Evolutionary conservation across 2,888 invertebrate species (phyloP).

Genomic region (Pseudanteris insignis): DNA sequence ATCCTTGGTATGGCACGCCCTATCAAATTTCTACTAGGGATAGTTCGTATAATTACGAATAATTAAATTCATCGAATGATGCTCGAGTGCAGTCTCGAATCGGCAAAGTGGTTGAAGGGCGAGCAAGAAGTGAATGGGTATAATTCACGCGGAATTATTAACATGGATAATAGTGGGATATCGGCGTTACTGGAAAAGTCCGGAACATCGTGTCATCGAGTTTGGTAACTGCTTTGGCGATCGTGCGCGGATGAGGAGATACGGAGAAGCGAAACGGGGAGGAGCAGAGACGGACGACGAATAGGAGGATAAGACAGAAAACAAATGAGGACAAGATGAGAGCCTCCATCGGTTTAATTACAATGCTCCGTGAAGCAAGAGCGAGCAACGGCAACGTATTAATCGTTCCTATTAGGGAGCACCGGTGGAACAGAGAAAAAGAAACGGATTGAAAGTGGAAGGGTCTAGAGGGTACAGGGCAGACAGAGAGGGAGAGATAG

Average conservation of each 20-base stretch:
- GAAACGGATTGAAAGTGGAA: background rate
- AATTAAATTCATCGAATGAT: no score
- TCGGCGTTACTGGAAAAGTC: conserved; percentile 21
- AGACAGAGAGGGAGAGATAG: no score
- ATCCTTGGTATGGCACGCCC: no score
- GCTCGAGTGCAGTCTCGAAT: background rate
- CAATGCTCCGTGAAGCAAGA: conserved; percentile 49
- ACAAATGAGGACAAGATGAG: conserved; percentile 46
- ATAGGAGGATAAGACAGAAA: conserved; percentile 43
- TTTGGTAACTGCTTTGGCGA: conserved; percentile 27
- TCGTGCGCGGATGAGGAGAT: conserved; percentile 29
- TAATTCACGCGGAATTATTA: no score
- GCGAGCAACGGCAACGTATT: conserved; percentile 51
- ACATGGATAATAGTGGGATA: background rate
- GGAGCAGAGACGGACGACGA: conserved; percentile 42
- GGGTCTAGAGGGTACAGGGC: conserved; percentile 2
- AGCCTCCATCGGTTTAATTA: conserved; percentile 53
- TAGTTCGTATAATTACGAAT: no score
- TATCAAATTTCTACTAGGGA: no score
- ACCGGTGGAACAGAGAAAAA: conserved; percentile 34
- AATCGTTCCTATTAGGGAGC: conserved; percentile 50
- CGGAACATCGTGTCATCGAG: conserved; percentile 17
- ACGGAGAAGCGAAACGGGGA: conserved; percentile 37
- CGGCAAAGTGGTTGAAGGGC: no score
- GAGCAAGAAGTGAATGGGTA: no score